These are phyloP conservation scores for Ylistrum balloti DNA, from an alignment of 1,140 invertebrate species.

Conservation along the genomic window DNA sequence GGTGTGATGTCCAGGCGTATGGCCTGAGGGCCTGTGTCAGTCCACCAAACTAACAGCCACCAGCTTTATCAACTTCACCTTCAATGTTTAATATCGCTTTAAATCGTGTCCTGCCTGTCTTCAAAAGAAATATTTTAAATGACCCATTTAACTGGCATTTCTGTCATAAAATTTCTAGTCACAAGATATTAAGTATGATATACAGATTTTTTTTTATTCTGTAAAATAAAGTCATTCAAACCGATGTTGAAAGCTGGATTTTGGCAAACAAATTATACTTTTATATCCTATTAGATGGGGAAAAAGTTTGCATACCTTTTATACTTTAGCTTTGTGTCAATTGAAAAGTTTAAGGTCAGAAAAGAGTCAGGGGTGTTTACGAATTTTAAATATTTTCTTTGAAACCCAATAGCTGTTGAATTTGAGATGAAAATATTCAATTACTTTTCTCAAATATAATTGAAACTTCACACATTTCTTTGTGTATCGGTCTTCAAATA, in stretches of 20 bases:
- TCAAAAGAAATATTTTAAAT: constrained; percentile 49
- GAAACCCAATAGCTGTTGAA: constrained; percentile 30
- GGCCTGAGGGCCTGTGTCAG: neutral
- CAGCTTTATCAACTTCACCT: constrained; percentile 25
- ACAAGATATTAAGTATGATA: constrained; percentile 43
- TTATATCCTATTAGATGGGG: constrained; percentile 31
- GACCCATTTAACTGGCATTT: constrained; percentile 48
- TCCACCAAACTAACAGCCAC: neutral
- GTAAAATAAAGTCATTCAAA: constrained; percentile 41
- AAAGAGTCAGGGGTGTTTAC: constrained; percentile 46
- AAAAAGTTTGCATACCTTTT: constrained; percentile 42
- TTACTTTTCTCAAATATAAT: constrained; percentile 40
- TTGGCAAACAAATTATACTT: constrained; percentile 39
- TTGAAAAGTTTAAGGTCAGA: constrained; percentile 41
- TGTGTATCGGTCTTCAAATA: constrained; percentile 20
- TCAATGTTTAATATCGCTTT: neutral
- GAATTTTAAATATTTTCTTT: constrained; percentile 48
- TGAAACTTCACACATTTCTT: constrained; percentile 39
- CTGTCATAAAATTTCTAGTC: constrained; percentile 50
- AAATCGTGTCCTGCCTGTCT: constrained; percentile 31
- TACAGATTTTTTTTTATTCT: constrained; percentile 44
- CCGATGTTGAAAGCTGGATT: constrained; percentile 27
- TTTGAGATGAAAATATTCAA: constrained; percentile 40
- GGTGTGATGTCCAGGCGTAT: constrained; percentile 8
- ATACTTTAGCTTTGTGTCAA: constrained; percentile 28